A percentile compares a stretch with the other conserved stretches of the same genome.
Evolutionary conservation across 2,797 vertebrate species (phyloP).

Genomic region (Malacoraja senta): DNA sequence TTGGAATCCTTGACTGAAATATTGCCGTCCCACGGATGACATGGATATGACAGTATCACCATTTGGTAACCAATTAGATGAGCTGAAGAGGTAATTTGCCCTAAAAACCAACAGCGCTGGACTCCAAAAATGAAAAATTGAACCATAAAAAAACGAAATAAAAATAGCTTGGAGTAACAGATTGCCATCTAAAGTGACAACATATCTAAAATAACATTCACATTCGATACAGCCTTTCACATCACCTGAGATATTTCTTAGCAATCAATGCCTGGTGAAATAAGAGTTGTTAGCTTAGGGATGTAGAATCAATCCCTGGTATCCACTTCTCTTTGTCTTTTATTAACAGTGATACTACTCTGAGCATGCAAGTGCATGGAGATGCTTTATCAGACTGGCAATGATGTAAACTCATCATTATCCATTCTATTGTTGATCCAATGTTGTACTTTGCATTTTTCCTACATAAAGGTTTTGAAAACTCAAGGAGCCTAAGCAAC

Average conservation of each 20-base stretch:
- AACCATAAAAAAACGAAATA: not conserved
- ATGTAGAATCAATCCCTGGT: not conserved
- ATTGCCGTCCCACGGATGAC: not conserved
- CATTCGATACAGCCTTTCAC: not conserved
- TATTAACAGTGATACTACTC: constrained; percentile 61
- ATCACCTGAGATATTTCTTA: not conserved
- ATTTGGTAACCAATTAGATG: not conserved
- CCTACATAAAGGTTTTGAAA: constrained; percentile 83
- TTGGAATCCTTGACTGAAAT: not conserved
- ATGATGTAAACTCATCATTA: constrained; percentile 51
- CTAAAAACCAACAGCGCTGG: not conserved
- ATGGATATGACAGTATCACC: not conserved
- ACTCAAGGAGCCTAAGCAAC: constrained; percentile 85
- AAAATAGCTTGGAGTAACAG: not conserved
- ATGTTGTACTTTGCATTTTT: constrained; percentile 82
- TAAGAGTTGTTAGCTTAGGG: not conserved
- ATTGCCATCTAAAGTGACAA: not conserved
- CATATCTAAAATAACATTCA: not conserved
- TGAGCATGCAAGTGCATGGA: constrained; percentile 81
- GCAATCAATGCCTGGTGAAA: constrained; percentile 21
- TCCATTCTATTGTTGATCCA: constrained; percentile 69
- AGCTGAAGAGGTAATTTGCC: not conserved
- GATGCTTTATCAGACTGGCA: constrained; percentile 50
- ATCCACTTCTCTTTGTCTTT: constrained; percentile 34
- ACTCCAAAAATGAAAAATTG: not conserved